A percentile compares a stretch with the other conserved stretches of the same genome.
Conservation (phyloP, 2,113 vertebrate species). For the Trematomus loennbergii region DNA sequence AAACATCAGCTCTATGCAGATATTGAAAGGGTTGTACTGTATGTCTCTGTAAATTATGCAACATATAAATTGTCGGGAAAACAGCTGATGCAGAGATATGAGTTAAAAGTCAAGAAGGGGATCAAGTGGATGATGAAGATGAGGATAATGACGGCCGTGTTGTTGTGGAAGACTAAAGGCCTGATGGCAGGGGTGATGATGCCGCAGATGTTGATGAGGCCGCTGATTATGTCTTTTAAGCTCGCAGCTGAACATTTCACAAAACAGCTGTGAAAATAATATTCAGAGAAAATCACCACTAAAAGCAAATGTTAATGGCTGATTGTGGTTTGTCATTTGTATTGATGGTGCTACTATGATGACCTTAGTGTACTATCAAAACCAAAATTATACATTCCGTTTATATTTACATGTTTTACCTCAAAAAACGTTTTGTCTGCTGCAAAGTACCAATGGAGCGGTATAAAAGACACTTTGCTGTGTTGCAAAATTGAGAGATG, state of each 20-base stretch:
- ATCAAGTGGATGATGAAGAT: slow-evolving; percentile 71
- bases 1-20: slow-evolving; percentile 24
- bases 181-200: slow-evolving; percentile 44
- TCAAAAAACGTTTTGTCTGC: neutral
- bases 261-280: slow-evolving; percentile 35
- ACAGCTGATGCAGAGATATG: slow-evolving; percentile 46
- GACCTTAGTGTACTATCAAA: neutral
- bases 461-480: no score
- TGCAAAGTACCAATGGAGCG: neutral
- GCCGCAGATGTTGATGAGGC: slow-evolving; percentile 58
- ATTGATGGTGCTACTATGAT: neutral
- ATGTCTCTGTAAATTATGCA: slow-evolving; percentile 41
- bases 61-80: slow-evolving; percentile 41
- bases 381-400: neutral
- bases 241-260: slow-evolving; percentile 34
- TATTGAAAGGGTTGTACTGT: slow-evolving; percentile 14
- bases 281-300: slow-evolving; percentile 4
- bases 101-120: slow-evolving; percentile 57
- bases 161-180: slow-evolving; percentile 49
- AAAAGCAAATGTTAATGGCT: neutral
- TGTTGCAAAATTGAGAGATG: no score
- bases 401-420: slow-evolving; percentile 2
- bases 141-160: slow-evolving; percentile 57
- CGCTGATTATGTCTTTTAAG: slow-evolving; percentile 51
- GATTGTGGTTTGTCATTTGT: neutral